Conservation (phyloP, 2,797 vertebrate species). For the Cuculus canorus region DNA sequence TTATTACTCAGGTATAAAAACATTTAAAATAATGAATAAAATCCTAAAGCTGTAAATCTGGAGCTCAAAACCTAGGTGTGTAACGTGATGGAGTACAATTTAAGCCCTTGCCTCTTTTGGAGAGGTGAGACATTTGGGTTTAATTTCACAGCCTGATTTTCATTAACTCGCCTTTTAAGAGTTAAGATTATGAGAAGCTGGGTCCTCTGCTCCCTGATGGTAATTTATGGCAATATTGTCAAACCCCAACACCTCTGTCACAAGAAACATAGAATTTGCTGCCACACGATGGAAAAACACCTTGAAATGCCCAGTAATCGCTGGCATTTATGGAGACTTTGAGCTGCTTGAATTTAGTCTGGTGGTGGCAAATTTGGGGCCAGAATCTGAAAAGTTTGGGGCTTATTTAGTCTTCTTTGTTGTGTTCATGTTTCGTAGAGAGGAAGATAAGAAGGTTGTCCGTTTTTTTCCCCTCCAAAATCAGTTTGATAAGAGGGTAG, state of each 20-base stretch:
- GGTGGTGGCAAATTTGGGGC: neutral
- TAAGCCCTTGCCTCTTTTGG: slow-evolving; percentile 60
- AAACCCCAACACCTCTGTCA: slow-evolving; percentile 44
- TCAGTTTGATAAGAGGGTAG: neutral
- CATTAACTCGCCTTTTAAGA: slow-evolving; percentile 76
- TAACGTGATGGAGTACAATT: slow-evolving; percentile 56
- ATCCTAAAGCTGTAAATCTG: slow-evolving; percentile 79
- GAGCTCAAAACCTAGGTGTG: slow-evolving; percentile 58
- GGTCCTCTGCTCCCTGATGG: slow-evolving; percentile 63
- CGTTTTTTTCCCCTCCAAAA: neutral
- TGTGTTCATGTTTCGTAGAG: neutral
- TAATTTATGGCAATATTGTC: slow-evolving; percentile 67
- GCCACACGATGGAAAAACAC: slow-evolving; percentile 4
- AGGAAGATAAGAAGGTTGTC: neutral
- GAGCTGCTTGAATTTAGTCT: neutral
- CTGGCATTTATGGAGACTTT: neutral
- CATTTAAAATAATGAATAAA: slow-evolving; percentile 77
- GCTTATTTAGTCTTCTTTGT: neutral
- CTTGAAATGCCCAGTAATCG: slow-evolving; percentile 16
- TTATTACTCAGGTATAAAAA: slow-evolving; percentile 75
- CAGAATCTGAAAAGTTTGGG: neutral
- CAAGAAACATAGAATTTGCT: slow-evolving; percentile 65
- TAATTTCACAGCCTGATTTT: slow-evolving; percentile 74
- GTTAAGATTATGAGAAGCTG: slow-evolving; percentile 66
- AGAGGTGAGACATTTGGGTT: slow-evolving; percentile 68